phyloP scores from a whole-genome alignment of 2,797 vertebrate genomes.

The Pogonophryne albipinna region DNA sequence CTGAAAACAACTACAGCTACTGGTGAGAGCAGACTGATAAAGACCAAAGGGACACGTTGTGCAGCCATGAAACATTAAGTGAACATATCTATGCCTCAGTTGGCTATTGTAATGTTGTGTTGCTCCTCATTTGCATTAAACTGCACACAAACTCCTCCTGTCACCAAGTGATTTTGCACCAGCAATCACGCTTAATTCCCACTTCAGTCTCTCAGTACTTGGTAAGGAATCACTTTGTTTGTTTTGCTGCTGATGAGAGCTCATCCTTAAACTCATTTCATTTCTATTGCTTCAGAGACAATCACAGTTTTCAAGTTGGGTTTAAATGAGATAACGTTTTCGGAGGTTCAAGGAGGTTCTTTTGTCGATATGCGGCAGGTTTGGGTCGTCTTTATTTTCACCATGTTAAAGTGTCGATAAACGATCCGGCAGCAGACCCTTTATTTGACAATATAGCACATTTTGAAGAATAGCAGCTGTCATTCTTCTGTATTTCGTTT shows the following conservation, averaged over 20 bases:
- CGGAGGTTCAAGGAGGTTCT: slow-evolving; percentile 1
- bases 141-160: neutral
- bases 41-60: neutral
- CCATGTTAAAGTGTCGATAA: neutral
- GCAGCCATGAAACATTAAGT: neutral
- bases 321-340: neutral
- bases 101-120: neutral
- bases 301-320: slow-evolving; percentile 1
- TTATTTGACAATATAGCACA: neutral
- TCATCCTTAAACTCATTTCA: slow-evolving; percentile 10
- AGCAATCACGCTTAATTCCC: neutral
- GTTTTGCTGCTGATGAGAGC: slow-evolving; percentile 14
- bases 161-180: slow-evolving; percentile 1
- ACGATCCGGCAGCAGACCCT: neutral
- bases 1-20: neutral
- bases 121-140: slow-evolving; percentile 13
- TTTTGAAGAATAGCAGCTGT: neutral
- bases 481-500: neutral
- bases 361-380: neutral
- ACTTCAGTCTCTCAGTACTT: slow-evolving; percentile 4
- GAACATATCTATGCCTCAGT: neutral
- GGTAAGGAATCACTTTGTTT: slow-evolving; percentile 20
- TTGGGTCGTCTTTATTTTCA: neutral
- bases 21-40: neutral
- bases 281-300: slow-evolving; percentile 5